Percentiles rank a stretch among this genome's conserved stretches.
These are phyloP conservation scores for Liparis tanakae DNA, from an alignment of 2,797 vertebrate genomes.

Conservation along the genomic window DNA sequence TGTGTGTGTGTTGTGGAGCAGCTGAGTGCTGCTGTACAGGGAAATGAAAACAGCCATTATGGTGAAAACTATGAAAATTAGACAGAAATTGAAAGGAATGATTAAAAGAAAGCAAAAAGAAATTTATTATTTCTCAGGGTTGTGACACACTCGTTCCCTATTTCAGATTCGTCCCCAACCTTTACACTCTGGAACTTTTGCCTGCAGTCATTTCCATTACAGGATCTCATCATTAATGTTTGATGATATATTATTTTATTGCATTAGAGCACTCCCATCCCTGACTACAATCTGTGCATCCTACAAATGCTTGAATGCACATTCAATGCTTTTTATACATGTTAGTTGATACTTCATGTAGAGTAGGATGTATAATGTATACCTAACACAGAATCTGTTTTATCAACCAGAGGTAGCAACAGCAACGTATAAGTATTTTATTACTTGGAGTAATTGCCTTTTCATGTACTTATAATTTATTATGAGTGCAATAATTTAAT, in stretches of 20 bases:
- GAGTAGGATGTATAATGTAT: conserved; percentile 7
- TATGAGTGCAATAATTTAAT: conserved; percentile 9
- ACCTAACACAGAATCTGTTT: not conserved
- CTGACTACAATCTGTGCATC: conserved; percentile 19
- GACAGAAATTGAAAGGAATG: conserved; percentile 20
- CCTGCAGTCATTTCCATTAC: conserved; percentile 44
- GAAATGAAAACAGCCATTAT: conserved; percentile 41
- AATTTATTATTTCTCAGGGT: conserved; percentile 45
- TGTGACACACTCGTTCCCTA: conserved; percentile 38
- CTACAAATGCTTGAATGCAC: conserved; percentile 24
- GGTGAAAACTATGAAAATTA: conserved; percentile 51
- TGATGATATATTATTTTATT: conserved; percentile 45
- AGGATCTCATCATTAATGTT: conserved; percentile 43
- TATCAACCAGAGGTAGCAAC: not conserved
- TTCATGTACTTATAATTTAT: conserved; percentile 21
- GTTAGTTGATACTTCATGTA: not conserved
- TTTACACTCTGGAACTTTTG: conserved; percentile 26
- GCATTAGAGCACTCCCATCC: conserved; percentile 25
- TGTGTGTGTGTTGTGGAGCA: conserved; percentile 38
- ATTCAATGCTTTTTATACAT: conserved; percentile 24
- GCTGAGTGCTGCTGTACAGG: conserved; percentile 24
- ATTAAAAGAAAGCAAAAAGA: too few species aligned
- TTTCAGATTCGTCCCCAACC: conserved; percentile 33
- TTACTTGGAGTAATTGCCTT: conserved; percentile 29
- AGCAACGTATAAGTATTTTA: conserved; percentile 17